A percentile compares a stretch with the other conserved stretches of the same genome.
Conservation (phyloP, 1,140 invertebrate species). For the Dendroctonus ponderosae region DNA sequence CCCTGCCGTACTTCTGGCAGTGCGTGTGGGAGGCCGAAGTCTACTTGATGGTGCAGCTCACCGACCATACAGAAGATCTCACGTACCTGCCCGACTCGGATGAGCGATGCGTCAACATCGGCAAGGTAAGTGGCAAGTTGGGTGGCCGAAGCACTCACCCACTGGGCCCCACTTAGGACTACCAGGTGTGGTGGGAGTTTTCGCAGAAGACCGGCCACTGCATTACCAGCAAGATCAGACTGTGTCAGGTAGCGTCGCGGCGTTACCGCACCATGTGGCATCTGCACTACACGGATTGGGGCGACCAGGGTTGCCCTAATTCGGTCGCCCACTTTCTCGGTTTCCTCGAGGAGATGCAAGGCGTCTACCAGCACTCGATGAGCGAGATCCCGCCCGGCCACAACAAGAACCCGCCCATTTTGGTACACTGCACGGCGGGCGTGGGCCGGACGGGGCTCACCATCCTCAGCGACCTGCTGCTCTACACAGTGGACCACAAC, state of each 20-base stretch:
- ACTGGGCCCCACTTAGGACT: slow-evolving; percentile 53
- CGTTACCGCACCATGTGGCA: slow-evolving; percentile 73
- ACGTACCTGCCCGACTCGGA: slow-evolving; percentile 60
- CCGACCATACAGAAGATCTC: slow-evolving; percentile 62
- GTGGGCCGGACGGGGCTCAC: slow-evolving; percentile 72
- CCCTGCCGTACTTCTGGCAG: slow-evolving; percentile 75
- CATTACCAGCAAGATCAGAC: slow-evolving; percentile 59
- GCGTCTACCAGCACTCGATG: slow-evolving; percentile 71
- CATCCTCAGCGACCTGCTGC: slow-evolving; percentile 75
- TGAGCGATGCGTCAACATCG: slow-evolving; percentile 57
- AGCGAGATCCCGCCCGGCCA: slow-evolving; percentile 64
- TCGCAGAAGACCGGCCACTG: slow-evolving; percentile 62
- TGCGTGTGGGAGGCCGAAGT: slow-evolving; percentile 84
- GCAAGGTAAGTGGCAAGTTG: slow-evolving; percentile 51
- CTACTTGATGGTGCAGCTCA: slow-evolving; percentile 74
- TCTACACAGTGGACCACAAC: slow-evolving; percentile 84
- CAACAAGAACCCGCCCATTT: slow-evolving; percentile 68
- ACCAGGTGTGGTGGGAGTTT: slow-evolving; percentile 66
- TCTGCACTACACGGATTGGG: slow-evolving; percentile 78
- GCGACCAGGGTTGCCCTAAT: slow-evolving; percentile 60
- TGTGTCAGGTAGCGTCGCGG: slow-evolving; percentile 57
- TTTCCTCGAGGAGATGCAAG: slow-evolving; percentile 83
- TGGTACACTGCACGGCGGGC: slow-evolving; percentile 70
- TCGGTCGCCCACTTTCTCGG: slow-evolving; percentile 53
- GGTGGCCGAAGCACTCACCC: background rate